A percentile compares a stretch with the other conserved stretches of the same genome.
Evolutionary conservation across 92 coral and sea anemone species (phyloP).

Genomic region (Pocillopora meandrina): DNA sequence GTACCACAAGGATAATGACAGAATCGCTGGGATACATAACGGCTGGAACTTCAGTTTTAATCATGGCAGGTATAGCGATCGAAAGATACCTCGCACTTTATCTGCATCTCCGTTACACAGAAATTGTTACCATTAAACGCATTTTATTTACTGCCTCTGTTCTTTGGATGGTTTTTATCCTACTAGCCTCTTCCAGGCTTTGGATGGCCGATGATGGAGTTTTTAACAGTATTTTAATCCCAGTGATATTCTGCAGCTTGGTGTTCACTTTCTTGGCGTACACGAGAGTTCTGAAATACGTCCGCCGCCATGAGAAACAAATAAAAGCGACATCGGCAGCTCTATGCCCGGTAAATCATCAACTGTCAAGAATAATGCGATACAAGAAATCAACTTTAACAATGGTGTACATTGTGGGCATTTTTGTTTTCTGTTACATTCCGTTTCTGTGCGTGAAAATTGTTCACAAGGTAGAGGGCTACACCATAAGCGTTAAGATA

Average conservation of each 20-base stretch:
- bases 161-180: slow-evolving; percentile 36
- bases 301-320: slow-evolving; percentile 62
- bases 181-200: slow-evolving; percentile 35
- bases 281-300: slow-evolving; percentile 51
- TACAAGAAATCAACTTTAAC: slow-evolving; percentile 75
- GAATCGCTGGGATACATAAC: slow-evolving; percentile 28
- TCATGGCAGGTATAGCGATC: slow-evolving; percentile 51
- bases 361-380: slow-evolving; percentile 9
- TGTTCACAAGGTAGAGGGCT: slow-evolving; percentile 40
- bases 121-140: slow-evolving; percentile 41
- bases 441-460: slow-evolving; percentile 61
- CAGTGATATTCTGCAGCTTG: slow-evolving; percentile 32
- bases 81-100: slow-evolving; percentile 54
- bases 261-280: slow-evolving; percentile 53
- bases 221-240: slow-evolving; percentile 42
- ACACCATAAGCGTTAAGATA: slow-evolving; percentile 47
- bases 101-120: slow-evolving; percentile 52
- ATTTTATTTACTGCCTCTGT: background rate
- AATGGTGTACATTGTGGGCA: slow-evolving; percentile 67
- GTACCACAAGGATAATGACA: slow-evolving; percentile 35
- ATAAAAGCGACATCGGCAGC: slow-evolving; percentile 19
- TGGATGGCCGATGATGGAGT: slow-evolving; percentile 44
- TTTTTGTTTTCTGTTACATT: slow-evolving; percentile 59
- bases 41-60: slow-evolving; percentile 28
- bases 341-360: background rate